A percentile compares a stretch with the other conserved stretches of the same genome.
These are phyloP conservation scores for Bombus breviceps DNA, from an alignment of 1,140 invertebrate species.

Conservation along the genomic window DNA sequence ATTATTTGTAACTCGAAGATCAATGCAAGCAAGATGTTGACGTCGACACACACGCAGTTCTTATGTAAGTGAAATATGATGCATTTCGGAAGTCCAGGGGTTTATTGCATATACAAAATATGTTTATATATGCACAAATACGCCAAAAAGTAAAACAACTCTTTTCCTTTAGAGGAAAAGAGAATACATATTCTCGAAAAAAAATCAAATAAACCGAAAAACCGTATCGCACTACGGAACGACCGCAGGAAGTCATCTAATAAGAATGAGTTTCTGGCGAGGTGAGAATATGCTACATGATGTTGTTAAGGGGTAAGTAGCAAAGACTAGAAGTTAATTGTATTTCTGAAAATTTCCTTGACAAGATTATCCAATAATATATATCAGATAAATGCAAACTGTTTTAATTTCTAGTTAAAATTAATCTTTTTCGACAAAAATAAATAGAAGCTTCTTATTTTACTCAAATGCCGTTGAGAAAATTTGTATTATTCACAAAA, in stretches of 20 bases:
- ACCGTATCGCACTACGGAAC: too few species aligned
- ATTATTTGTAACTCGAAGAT: not conserved
- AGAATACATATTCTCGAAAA: not conserved
- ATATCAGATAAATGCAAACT: not conserved
- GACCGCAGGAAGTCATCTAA: not conserved
- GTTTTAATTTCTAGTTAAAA: not conserved
- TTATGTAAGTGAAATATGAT: constrained; percentile 40
- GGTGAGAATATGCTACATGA: not conserved
- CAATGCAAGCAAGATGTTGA: constrained; percentile 18
- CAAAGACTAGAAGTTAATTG: constrained; percentile 14
- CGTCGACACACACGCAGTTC: constrained; percentile 12
- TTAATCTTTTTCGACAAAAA: not conserved
- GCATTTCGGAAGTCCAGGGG: constrained; percentile 43
- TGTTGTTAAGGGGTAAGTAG: constrained; percentile 9
- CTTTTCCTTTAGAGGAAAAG: not conserved
- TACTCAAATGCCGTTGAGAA: not conserved
- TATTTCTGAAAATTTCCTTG: constrained; percentile 26
- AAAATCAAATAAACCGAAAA: not conserved
- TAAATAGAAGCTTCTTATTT: not conserved
- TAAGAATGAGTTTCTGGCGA: constrained; percentile 4
- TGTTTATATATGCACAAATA: not conserved
- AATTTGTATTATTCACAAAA: not conserved
- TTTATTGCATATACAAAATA: not conserved
- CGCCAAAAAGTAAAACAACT: not conserved
- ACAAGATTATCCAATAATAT: not conserved